Evolutionary conservation across 2,797 vertebrate genomes (phyloP).

Genomic region (Enteromius mattozi): DNA sequence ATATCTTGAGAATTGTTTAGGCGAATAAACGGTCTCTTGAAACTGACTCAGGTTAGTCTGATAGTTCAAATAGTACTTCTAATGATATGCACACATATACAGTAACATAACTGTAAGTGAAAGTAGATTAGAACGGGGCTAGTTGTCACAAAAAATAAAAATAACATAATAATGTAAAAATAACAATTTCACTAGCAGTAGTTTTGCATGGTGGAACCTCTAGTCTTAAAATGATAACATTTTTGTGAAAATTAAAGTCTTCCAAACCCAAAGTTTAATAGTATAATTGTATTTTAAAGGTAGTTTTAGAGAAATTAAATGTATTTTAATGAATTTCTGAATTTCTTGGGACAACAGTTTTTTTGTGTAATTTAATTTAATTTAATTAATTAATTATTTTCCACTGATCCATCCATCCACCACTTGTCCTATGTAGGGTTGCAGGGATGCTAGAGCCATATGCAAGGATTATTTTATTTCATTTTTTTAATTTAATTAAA

Average conservation of each 20-base stretch:
- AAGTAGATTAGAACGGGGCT: not conserved
- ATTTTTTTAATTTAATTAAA: not conserved
- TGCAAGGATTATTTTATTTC: not conserved
- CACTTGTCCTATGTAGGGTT: not conserved
- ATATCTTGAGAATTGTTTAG: not conserved
- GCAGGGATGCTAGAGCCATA: not conserved
- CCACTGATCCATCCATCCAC: not conserved
- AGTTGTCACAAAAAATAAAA: not conserved
- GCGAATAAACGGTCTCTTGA: not conserved
- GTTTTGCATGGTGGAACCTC: no score
- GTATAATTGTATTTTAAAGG: no score
- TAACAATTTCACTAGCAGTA: not conserved
- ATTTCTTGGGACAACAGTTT: not conserved
- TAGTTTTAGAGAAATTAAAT: no score
- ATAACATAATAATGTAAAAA: not conserved
- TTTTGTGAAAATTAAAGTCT: no score
- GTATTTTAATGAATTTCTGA: not conserved
- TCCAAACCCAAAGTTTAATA: no score
- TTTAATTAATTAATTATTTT: not conserved
- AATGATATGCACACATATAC: not conserved
- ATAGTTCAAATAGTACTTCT: not conserved
- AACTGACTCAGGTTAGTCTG: not conserved
- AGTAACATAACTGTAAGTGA: not conserved
- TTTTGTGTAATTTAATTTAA: not conserved
- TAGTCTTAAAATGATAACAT: no score